phyloP scores from a whole-genome alignment of 30 jellyfish, hydroid and myxozoan genomes.

The Aurelia aurita complex sp. Pacific region DNA sequence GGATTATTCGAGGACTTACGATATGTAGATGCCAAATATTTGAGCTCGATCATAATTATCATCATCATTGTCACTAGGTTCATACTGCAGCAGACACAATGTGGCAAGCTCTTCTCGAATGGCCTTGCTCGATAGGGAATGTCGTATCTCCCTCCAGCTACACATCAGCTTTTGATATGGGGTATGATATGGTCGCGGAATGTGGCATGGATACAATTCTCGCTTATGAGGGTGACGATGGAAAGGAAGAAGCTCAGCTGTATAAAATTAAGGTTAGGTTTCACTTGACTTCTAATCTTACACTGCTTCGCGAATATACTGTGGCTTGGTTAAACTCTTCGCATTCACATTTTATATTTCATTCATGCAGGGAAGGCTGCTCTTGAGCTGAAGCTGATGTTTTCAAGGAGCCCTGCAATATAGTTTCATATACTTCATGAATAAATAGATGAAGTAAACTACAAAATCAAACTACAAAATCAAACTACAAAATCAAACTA shows the following conservation, averaged over 20 bases:
- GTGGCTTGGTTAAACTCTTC: too few species aligned
- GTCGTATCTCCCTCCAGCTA: slow-evolving; percentile 69
- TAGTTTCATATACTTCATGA: too few species aligned
- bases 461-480: too few species aligned
- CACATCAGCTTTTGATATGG: slow-evolving; percentile 86
- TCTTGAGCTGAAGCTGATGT: too few species aligned
- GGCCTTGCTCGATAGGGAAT: slow-evolving; percentile 55
- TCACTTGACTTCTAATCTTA: background rate
- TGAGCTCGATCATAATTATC: too few species aligned
- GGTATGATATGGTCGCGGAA: slow-evolving; percentile 94
- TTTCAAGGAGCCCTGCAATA: too few species aligned
- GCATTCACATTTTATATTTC: too few species aligned
- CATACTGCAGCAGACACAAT: slow-evolving; percentile 76
- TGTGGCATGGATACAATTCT: slow-evolving; percentile 88
- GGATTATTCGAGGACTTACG: too few species aligned
- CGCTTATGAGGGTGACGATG: slow-evolving; percentile 47
- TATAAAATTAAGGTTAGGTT: slow-evolving; percentile 44
- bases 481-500: too few species aligned
- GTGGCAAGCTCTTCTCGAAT: slow-evolving; percentile 72
- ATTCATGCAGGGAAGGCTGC: too few species aligned
- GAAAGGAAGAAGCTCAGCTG: slow-evolving; percentile 65
- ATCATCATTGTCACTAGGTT: slow-evolving; percentile 13
- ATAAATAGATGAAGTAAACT: too few species aligned
- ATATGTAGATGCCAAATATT: too few species aligned
- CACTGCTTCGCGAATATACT: background rate